Conservation (phyloP, 2,888 invertebrate species). For the Rhogogaster chlorosoma region DNA sequence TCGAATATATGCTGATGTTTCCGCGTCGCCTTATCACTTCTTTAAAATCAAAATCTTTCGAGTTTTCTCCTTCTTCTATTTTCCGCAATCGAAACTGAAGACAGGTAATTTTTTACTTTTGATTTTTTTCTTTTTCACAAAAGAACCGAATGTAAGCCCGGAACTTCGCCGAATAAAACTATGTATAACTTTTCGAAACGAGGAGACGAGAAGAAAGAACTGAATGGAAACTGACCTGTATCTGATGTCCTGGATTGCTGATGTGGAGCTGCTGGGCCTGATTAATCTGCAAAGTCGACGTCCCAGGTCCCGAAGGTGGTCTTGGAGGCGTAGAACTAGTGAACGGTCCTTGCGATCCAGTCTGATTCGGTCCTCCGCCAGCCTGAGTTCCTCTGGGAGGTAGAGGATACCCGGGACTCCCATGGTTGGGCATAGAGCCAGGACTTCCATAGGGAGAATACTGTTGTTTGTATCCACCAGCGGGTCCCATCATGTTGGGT, state of each 20-base stretch:
- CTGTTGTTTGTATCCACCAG: constrained; percentile 80
- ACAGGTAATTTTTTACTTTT: too few relatives aligned
- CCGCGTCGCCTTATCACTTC: neutral
- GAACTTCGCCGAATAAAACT: neutral
- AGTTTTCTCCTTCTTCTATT: too few relatives aligned
- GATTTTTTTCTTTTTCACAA: too few relatives aligned
- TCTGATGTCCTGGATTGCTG: constrained; percentile 88
- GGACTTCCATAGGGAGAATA: constrained; percentile 86
- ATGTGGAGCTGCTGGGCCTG: constrained; percentile 94
- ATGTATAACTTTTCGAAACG: neutral
- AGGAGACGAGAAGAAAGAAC: neutral
- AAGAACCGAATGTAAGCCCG: neutral
- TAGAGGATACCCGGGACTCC: constrained; percentile 79
- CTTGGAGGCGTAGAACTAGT: constrained; percentile 79
- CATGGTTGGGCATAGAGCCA: constrained; percentile 81
- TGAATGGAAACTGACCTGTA: constrained; percentile 84
- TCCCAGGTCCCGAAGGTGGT: constrained; percentile 80
- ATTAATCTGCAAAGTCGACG: constrained; percentile 88
- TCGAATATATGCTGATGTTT: neutral
- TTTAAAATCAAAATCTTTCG: neutral
- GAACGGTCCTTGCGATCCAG: constrained; percentile 77
- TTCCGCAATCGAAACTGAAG: neutral
- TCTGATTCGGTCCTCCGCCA: constrained; percentile 74
- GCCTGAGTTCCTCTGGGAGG: constrained; percentile 75
- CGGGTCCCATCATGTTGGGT: constrained; percentile 73